phyloP scores from a whole-genome alignment of 2,888 invertebrate species.

The Lasioglossum pauxillum region DNA sequence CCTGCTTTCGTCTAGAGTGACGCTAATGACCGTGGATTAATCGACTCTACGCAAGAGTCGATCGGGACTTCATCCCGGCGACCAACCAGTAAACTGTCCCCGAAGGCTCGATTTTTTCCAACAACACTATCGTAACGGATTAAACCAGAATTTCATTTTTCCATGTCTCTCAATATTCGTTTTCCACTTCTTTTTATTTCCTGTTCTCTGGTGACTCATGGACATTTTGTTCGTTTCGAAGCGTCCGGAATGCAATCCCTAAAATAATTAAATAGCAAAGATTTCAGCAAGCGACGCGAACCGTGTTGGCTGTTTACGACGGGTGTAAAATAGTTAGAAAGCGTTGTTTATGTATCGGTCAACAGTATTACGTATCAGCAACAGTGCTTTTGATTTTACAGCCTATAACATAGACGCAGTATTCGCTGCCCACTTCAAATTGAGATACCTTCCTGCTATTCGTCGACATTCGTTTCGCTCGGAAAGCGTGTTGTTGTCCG shows the following conservation, averaged over 20 bases:
- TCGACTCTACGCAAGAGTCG: conserved; percentile 16
- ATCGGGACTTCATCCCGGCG: conserved; percentile 25
- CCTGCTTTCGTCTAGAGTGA: conserved; percentile 38
- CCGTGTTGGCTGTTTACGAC: background rate
- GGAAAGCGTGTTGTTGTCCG: background rate
- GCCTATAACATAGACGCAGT: background rate
- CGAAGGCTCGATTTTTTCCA: background rate
- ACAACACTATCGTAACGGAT: background rate
- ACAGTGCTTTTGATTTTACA: background rate
- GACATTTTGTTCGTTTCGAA: background rate
- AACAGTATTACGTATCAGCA: background rate
- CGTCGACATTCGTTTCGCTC: background rate
- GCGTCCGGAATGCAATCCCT: background rate
- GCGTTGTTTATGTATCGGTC: background rate
- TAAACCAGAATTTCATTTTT: background rate
- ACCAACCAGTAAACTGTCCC: background rate
- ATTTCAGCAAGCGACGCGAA: background rate
- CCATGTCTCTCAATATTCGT: background rate
- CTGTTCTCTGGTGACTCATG: no score
- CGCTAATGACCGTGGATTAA: conserved; percentile 54
- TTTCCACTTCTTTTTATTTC: background rate
- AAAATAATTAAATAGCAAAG: background rate
- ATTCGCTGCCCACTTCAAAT: background rate
- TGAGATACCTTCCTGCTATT: background rate
- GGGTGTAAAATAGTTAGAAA: background rate